phyloP scores from a whole-genome alignment of 2,797 vertebrate genomes.

The Amazonetta brasiliensis region DNA sequence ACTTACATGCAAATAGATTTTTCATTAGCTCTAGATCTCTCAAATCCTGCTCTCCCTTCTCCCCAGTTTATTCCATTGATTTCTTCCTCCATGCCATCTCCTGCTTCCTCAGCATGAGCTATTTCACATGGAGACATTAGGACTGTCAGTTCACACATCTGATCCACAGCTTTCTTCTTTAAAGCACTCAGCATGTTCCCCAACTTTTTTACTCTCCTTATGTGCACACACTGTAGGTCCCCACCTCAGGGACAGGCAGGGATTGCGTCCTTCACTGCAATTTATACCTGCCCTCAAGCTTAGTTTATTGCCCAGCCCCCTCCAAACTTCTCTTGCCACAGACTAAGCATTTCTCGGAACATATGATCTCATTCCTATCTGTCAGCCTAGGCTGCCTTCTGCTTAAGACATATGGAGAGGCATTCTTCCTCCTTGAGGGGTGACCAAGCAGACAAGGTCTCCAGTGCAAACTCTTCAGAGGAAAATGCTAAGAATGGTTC shows the following conservation, averaged over 20 bases:
- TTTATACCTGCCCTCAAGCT: not conserved
- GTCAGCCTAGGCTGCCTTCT: conserved; percentile 54
- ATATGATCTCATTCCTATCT: conserved; percentile 12
- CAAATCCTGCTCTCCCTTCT: not conserved
- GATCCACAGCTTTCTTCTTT: not conserved
- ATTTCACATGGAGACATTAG: not conserved
- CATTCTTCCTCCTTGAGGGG: conserved; percentile 49
- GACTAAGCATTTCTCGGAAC: conserved; percentile 53
- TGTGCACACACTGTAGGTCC: not conserved
- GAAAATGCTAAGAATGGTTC: not conserved
- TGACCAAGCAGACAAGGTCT: conserved; percentile 47
- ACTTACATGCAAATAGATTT: not conserved
- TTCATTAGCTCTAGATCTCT: not conserved
- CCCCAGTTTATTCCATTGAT: not conserved
- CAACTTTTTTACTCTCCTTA: fast-evolving
- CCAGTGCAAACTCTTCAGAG: not conserved
- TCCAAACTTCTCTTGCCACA: not conserved
- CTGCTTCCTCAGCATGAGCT: not conserved
- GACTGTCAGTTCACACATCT: not conserved
- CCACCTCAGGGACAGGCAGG: not conserved
- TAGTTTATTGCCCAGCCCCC: not conserved
- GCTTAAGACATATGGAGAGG: conserved; percentile 56
- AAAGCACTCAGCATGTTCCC: not conserved
- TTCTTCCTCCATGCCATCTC: not conserved
- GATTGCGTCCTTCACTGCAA: not conserved